phyloP scores from a whole-genome alignment of 2,113 vertebrate genomes.

The Marcusenius ussheri region DNA sequence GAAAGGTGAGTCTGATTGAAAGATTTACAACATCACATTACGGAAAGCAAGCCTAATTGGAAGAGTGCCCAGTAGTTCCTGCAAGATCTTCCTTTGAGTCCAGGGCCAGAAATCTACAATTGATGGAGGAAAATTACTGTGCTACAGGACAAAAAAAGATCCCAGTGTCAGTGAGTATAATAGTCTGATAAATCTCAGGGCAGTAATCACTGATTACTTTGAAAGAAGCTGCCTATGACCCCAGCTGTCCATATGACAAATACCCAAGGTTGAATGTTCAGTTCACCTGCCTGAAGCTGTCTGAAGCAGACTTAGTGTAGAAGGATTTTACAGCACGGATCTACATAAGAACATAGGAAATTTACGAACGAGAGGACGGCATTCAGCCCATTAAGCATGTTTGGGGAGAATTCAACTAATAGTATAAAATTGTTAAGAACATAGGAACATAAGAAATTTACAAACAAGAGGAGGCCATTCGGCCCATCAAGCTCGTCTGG shows the following conservation, averaged over 20 bases:
- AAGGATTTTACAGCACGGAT: neutral
- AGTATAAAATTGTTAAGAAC: too few relatives aligned
- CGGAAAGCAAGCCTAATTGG: neutral
- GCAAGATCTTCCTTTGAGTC: neutral
- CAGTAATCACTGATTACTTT: constrained; percentile 7
- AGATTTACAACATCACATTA: neutral
- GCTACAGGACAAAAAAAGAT: neutral
- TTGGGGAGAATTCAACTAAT: too few relatives aligned
- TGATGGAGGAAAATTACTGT: neutral
- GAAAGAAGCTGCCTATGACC: neutral
- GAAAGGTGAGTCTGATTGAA: neutral
- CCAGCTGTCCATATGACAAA: neutral
- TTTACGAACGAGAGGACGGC: too few relatives aligned
- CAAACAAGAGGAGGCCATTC: too few relatives aligned
- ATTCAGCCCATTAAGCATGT: too few relatives aligned
- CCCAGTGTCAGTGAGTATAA: constrained; percentile 1
- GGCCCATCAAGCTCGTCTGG: too few relatives aligned
- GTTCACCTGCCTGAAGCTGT: neutral
- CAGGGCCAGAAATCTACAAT: neutral
- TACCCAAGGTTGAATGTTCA: neutral
- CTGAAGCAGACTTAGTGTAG: neutral
- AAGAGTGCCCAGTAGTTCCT: neutral
- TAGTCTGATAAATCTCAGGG: constrained; percentile 4
- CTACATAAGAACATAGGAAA: too few relatives aligned
- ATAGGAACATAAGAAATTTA: too few relatives aligned